Base-by-base conservation (phyloP, 1,140 invertebrate species). In the Pachypeltis micranthus region DNA sequence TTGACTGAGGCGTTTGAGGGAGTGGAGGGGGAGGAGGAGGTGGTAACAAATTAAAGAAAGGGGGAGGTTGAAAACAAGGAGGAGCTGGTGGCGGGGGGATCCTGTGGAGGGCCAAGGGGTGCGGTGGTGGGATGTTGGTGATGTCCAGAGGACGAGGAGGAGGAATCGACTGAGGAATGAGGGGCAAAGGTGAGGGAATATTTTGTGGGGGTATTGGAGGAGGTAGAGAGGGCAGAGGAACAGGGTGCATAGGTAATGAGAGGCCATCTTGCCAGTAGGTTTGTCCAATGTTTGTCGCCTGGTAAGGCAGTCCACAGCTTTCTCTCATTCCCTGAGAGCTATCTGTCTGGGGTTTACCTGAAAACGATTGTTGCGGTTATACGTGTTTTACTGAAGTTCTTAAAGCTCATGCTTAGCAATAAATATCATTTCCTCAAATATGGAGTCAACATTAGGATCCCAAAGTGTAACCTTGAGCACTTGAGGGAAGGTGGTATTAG, bases 71-170 rank as follows among this genome's bases (percentile, higher is more conserved):
- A 12, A 58, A 55, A 28, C 44, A 57, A 1, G 70, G 70, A 54
- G 66, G 66, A 12, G 69, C 63, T 34, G 66, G 65, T 19, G 73
- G 73, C 19, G 72, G 74, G n/a, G 71, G 74, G 24, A 75, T 74
- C 57, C 68, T 66, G 56, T 72, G 65, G 24, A 74, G 59, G 64
- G 72, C 70, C 12, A 75, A 60, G 14, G 73, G 74, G 64, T 28
- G 70, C 74, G 2, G 77, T 0, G 78, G 77, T 44, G 76, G 77
- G 59, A 80, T 77, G 67, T 75, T 77, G 14, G 78, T 76, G 4
- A 77, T 75, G 61, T 77, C 77, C 25, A 80, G 66, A 54, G 76
- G 76, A 10, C 74, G 68, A 2, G 76, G 79, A 27, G 78, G 76
- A 2, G 76, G 76, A 61, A 75, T 74, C 59, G 69, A 72, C 21